Evolutionary conservation across 1,140 invertebrate species (phyloP).

Genomic region (Aphis gossypii): DNA sequence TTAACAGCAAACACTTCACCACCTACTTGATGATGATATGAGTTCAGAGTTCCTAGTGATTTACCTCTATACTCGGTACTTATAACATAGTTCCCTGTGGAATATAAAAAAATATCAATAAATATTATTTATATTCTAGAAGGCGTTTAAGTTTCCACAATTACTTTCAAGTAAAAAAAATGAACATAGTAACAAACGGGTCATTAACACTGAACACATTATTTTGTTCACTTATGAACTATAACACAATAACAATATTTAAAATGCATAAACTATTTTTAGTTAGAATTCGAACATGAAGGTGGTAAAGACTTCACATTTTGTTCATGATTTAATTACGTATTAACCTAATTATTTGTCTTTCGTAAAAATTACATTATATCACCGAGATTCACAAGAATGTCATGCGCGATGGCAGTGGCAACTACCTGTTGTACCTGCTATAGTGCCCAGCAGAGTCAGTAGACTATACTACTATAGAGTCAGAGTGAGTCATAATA

Average conservation of each 20-base stretch:
- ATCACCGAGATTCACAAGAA: constrained; percentile 11
- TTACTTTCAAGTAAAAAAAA: constrained; percentile 2
- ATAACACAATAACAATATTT: neutral
- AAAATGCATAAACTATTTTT: neutral
- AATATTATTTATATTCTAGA: neutral
- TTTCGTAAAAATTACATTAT: neutral
- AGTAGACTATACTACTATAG: neutral
- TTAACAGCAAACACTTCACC: constrained; percentile 91
- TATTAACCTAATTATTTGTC: neutral
- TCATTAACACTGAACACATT: neutral
- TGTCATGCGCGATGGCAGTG: neutral
- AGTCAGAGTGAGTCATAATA: constrained; percentile 20
- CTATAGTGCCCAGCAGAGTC: neutral
- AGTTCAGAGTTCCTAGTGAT: constrained; percentile 84
- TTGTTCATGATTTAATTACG: neutral
- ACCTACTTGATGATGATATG: constrained; percentile 88
- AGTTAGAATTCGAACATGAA: neutral
- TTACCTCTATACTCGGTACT: constrained; percentile 78
- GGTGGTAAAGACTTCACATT: neutral
- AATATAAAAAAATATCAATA: neutral
- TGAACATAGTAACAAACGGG: neutral
- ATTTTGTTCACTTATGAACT: neutral
- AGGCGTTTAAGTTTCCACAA: neutral
- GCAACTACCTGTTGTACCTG: constrained; percentile 31
- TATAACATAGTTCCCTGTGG: neutral